phyloP scores from a whole-genome alignment of 1,140 invertebrate genomes.

The Drosophila prosaltans region DNA sequence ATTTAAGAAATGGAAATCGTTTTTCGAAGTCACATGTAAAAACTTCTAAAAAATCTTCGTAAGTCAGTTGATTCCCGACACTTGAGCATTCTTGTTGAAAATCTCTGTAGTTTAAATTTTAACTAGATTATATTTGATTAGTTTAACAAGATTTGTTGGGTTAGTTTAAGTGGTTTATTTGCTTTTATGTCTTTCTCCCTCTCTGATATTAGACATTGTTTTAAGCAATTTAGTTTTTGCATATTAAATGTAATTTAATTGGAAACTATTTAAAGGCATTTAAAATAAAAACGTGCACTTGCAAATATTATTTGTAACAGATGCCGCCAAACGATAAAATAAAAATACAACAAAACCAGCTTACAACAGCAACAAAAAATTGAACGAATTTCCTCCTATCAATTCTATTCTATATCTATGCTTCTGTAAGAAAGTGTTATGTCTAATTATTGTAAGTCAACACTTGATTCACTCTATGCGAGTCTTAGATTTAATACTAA shows the following conservation, averaged over 20 bases:
- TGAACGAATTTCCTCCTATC: conserved; percentile 15
- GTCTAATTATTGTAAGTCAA: conserved; percentile 69
- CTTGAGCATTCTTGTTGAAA: not conserved
- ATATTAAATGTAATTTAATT: conserved; percentile 63
- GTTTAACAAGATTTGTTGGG: no score
- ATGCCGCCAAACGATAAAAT: conserved; percentile 61
- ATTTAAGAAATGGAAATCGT: no score
- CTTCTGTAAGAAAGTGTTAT: conserved; percentile 37
- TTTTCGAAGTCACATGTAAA: not conserved
- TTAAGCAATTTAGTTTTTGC: conserved; percentile 31
- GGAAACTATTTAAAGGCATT: conserved; percentile 53
- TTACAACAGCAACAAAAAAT: conserved; percentile 24
- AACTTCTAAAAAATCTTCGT: no score
- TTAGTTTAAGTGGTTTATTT: no score
- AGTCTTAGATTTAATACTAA: conserved; percentile 52
- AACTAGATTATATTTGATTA: no score
- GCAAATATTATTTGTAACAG: conserved; percentile 56
- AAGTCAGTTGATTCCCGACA: not conserved
- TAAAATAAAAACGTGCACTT: conserved; percentile 33
- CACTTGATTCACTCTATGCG: conserved; percentile 50
- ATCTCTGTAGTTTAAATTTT: no score
- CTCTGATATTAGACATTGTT: not conserved
- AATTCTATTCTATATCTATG: not conserved
- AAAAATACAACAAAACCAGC: conserved; percentile 9
- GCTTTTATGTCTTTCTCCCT: not conserved